phyloP scores from a whole-genome alignment of 2,888 invertebrate species.

The Plutella xylostella region DNA sequence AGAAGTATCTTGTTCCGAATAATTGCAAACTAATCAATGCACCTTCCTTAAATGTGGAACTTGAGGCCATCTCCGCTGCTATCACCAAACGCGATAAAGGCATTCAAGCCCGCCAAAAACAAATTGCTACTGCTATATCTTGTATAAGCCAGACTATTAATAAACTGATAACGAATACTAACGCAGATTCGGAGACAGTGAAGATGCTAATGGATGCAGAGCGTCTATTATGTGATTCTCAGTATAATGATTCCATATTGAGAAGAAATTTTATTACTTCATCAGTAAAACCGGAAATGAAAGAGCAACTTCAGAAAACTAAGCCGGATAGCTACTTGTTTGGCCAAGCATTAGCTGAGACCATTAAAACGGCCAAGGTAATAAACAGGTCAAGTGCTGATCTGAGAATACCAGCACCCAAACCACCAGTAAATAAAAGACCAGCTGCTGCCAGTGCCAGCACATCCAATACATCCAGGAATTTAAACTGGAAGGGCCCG shows the following conservation, averaged over 20 bases:
- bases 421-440: background rate
- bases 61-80: constrained; percentile 17
- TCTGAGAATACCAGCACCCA: constrained; percentile 8
- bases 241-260: constrained; percentile 14
- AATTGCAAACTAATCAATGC: constrained; percentile 19
- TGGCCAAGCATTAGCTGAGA: constrained; percentile 15
- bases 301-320: constrained; percentile 17
- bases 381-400: constrained; percentile 16
- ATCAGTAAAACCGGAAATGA: constrained; percentile 18
- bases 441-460: background rate
- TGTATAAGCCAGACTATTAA: constrained; percentile 15
- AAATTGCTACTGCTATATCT: constrained; percentile 16
- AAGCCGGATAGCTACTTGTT: constrained; percentile 17
- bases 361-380: constrained; percentile 18
- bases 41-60: constrained; percentile 20
- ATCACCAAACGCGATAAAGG: constrained; percentile 18
- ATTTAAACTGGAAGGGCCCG: constrained; percentile 15
- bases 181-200: constrained; percentile 5
- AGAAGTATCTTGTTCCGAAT: constrained; percentile 13
- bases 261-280: constrained; percentile 14
- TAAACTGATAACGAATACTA: constrained; percentile 4
- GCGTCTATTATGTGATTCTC: constrained; percentile 14
- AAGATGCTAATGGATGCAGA: constrained; percentile 15
- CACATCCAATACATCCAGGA: background rate
- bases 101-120: constrained; percentile 21